Base-by-base conservation (phyloP, 2,888 invertebrate genomes). In the Zonitis immaculata region DNA sequence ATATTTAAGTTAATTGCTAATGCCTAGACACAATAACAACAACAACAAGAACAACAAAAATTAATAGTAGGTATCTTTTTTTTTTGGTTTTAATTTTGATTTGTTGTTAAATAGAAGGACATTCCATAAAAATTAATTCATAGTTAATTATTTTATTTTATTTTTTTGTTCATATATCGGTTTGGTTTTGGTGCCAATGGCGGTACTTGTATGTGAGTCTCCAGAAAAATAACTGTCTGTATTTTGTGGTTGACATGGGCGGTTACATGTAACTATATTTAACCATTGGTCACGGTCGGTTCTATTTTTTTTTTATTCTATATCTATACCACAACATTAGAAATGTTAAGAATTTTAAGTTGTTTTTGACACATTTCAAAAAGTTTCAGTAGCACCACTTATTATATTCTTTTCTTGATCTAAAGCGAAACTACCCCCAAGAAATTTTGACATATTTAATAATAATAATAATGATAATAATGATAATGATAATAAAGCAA, bases 281-380 rank as follows among this genome's bases (percentile, higher is more conserved):
- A 48, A 47, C 48, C 51, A 52, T 56, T 56, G 43, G 51, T 30
- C 32, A 56, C 52, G 56, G 52, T 56, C 47, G 9, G 16, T 35
- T 35, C 16, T 14, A 3, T 35, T 35, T 35, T 6, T 6, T 35
- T 9, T 35, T 35, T 18, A 16, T 35, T 9, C 32, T 32, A 14
- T 32, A 30, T n/a, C n/a, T n/a, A n/a, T n/a, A n/a, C n/a, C 32
- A 30, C 32, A 1, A 7, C n/a, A 32, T 32, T 32, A 14, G 14
- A 14, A 8, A 32, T 32, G 14, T 16, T 49, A 54, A 44, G 56
- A 56, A 56, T 56, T 56, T 56, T 56, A 56, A 56, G 56, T 56
- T 56, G 56, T 56, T 56, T 60, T 56, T 60, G 60, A 60, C 60
- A 60, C 60, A 58, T 60, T 60, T 60, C 60, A 60, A 54, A 56